phyloP scores from a whole-genome alignment of 2,888 invertebrate species.

The Tridacna crocea region DNA sequence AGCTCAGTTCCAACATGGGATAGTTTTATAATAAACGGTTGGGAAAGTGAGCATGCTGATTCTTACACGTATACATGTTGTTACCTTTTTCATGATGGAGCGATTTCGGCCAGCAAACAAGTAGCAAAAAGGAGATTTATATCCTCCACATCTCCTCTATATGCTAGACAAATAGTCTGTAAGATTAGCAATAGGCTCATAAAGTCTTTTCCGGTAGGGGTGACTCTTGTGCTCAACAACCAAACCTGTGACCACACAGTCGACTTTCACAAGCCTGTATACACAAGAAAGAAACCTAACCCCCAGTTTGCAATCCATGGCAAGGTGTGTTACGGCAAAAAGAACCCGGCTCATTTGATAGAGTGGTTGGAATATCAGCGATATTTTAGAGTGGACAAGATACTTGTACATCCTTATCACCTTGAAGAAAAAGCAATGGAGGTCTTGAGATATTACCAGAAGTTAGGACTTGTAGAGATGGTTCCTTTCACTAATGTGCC shows the following conservation, averaged over 20 bases:
- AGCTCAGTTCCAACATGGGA: neutral
- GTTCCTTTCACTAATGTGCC: neutral
- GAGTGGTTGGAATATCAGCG: slow-evolving; percentile 9
- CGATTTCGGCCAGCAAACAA: neutral
- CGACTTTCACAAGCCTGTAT: neutral
- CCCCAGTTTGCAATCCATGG: neutral
- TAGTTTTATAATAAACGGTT: neutral
- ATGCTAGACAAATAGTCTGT: neutral
- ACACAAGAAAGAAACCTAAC: neutral
- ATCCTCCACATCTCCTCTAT: neutral
- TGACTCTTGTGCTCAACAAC: neutral
- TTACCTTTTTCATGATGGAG: neutral
- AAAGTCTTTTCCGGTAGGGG: neutral
- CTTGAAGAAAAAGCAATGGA: neutral
- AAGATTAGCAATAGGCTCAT: neutral
- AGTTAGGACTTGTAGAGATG: neutral
- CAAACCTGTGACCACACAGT: neutral
- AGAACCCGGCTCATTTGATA: neutral
- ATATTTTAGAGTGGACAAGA: neutral
- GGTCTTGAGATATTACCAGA: neutral
- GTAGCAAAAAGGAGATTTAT: neutral
- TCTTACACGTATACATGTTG: neutral
- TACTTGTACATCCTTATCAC: neutral
- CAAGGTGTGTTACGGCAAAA: neutral
- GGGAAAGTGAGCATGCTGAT: neutral